Evolutionary conservation across 2,888 invertebrate genomes (phyloP), one percentile per base, ranked within the genome.

Genomic region (Eudemis profundana): DNA sequence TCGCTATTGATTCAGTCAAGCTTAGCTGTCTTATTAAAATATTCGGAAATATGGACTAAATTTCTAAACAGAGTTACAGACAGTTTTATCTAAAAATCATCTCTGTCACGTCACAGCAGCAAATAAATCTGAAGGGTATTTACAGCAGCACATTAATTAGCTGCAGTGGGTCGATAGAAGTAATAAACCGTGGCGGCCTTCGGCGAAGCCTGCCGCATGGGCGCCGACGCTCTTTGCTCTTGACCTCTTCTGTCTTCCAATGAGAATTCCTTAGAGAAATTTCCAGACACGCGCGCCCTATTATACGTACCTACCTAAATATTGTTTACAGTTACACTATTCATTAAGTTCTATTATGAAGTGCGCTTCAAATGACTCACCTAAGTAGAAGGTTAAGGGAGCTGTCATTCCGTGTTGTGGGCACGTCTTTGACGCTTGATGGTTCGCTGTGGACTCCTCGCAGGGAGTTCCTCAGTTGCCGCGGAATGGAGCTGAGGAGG

Each of bases 401-500:
- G 76, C 92, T 92, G 78, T 92, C 92, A 75, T 92, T 90, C 72
- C 92, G 89, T 40, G 90, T 85, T 66, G 90, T 89, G 61, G 91
- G 92, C 64, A 86, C 87, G 72, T 89, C 91, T 75, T 92, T 92
- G 70, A 91, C 90, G 75, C 91, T 91, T 64, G 91, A 90, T 67
- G 92, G 89, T 81, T 93, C 84, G 78, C 93, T 87, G 77, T 92
- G 82, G 75, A 93, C 85, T 49, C 87, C 93, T 56, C 93, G 88
- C 65, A 93, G 86, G 47, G 93, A 93, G 68, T 89, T 85, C 69
- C 92, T 84, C 72, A 93, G 86, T 74, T 91, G 93, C 76, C 89
- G 88, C 69, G 93, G 93, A 73, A 94, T 87, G 38, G 93, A 87
- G 63, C 90, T 91, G 69, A 94, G 85, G 38, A 94, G 84, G 69